Evolutionary conservation across 2,797 vertebrate genomes (phyloP).

Genomic region (Novumbra hubbsi): DNA sequence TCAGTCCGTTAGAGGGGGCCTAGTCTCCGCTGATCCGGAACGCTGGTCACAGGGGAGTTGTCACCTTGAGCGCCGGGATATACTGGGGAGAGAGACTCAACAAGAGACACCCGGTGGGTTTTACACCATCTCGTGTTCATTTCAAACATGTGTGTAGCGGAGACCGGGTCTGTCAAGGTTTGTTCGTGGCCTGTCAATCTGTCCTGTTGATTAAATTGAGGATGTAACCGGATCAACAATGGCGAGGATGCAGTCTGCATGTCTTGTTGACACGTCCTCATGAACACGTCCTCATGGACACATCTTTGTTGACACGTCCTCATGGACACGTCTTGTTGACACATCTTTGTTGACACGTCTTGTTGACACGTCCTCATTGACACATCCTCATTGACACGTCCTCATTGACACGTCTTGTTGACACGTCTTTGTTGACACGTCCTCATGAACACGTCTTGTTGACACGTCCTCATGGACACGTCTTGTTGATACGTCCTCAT

Average conservation of each 20-base stretch:
- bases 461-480: too few species aligned
- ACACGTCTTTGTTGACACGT: too few species aligned
- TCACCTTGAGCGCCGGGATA: conserved; percentile 12
- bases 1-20: not conserved
- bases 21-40: conserved; percentile 45
- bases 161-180: conserved; percentile 44
- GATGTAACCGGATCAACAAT: too few species aligned
- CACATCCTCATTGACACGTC: too few species aligned
- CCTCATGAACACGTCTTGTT: not conserved
- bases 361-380: not conserved
- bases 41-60: conserved; percentile 46
- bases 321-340: too few species aligned
- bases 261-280: not conserved
- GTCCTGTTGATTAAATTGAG: too few species aligned
- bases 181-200: not conserved
- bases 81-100: conserved; percentile 30
- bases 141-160: not conserved
- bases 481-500: too few species aligned
- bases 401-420: not conserved
- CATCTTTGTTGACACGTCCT: too few species aligned
- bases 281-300: too few species aligned
- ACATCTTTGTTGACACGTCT: too few species aligned
- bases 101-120: too few species aligned
- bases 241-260: too few species aligned
- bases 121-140: conserved; percentile 45